Evolutionary conservation across 2,113 vertebrate species (phyloP), one percentile per base, ranked within the genome.

Genomic region (Cardinalis cardinalis): DNA sequence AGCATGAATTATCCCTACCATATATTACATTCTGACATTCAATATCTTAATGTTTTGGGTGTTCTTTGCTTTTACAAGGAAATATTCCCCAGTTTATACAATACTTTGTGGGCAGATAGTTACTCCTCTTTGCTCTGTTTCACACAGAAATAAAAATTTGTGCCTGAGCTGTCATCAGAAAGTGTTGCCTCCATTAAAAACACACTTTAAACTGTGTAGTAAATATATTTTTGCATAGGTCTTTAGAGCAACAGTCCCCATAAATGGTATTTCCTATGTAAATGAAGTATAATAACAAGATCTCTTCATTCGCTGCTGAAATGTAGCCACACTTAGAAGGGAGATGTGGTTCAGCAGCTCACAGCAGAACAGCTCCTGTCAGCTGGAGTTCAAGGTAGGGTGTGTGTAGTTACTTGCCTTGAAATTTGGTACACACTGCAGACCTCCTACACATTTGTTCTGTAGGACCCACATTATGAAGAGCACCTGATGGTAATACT

Each of bases 1-100:
- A 36, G 36, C 36, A 36, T 36, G 36, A 36, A 36, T 36, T 36
- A 36, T 36, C 8, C 36, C 36, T 9, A 36, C 36, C 36, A 36
- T 36, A 36, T 36, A 36, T 36, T 36, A 36, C 36, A 36, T 36
- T 36, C 13, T 48, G 25, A 38, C 3, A 29, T 26, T 71, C 0
- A 0, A 0, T 46, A 4, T 68, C 19, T 43, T 19, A 29, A 34
- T 5, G 2, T 69, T 84, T 84, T 34, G 5, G 21, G 44, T 1
- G 18, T 23, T 82, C 55, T 78, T 65, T 64, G 4, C 2, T 61
- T 84, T 77, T 77, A 34, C 4, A 43, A 40, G 12, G 18, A 75
- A 84, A 78, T 1, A 0, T 71, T 76, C 81, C 25, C 18, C 18
- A n/a, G 2, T 40, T 87, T 49, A 31, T 18, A 34, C 7, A 52